These are phyloP conservation scores for Equus przewalskii DNA, from an alignment of 2,113 vertebrate species.

Conservation along the genomic window DNA sequence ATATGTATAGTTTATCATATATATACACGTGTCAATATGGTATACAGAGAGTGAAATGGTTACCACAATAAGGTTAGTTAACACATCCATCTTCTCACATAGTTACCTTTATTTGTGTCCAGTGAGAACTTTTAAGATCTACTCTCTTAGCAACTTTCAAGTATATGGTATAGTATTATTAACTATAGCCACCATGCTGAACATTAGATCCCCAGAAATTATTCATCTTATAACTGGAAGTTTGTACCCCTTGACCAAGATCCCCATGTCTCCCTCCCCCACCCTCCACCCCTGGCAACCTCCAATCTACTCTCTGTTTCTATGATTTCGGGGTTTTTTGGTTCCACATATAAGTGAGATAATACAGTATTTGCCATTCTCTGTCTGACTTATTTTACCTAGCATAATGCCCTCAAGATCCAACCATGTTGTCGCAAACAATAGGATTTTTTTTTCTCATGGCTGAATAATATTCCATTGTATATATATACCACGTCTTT, in stretches of 20 bases:
- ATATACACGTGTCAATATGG: too few relatives aligned
- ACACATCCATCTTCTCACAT: background rate
- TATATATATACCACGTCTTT: too few relatives aligned
- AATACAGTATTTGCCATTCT: too few relatives aligned
- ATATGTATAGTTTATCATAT: too few relatives aligned
- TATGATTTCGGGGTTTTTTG: background rate
- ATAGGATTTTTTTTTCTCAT: background rate
- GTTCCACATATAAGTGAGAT: too few relatives aligned
- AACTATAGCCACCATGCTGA: too few relatives aligned
- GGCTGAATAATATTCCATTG: background rate
- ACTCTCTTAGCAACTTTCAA: background rate
- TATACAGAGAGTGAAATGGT: too few relatives aligned
- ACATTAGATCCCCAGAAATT: background rate
- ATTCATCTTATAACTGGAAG: too few relatives aligned
- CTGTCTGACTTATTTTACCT: background rate
- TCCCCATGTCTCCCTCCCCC: background rate
- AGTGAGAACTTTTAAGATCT: background rate
- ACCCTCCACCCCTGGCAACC: background rate
- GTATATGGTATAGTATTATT: background rate
- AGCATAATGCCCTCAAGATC: too few relatives aligned
- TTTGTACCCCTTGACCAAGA: background rate
- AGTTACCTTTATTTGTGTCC: background rate
- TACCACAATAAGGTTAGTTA: background rate
- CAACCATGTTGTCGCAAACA: background rate
- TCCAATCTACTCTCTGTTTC: background rate